Evolutionary conservation across 1,140 invertebrate genomes (phyloP).

Genomic region (Ectropis grisescens): DNA sequence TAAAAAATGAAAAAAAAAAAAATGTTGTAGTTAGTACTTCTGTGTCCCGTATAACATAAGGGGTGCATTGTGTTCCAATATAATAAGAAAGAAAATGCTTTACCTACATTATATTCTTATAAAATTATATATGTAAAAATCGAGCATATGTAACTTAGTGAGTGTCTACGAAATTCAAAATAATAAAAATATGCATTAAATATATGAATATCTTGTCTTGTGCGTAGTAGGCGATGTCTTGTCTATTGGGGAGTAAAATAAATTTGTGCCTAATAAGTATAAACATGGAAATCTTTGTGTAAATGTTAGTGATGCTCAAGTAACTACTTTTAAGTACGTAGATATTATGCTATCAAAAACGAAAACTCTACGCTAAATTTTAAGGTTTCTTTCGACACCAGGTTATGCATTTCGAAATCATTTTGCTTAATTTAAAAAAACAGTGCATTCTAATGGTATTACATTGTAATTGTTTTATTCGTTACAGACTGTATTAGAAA

Average conservation of each 20-base stretch:
- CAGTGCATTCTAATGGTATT: conserved; percentile 4
- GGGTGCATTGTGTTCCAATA: conserved; percentile 59
- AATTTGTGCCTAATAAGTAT: conserved; percentile 64
- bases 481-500: no score
- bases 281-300: conserved; percentile 42
- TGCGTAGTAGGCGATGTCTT: conserved; percentile 51
- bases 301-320: conserved; percentile 65
- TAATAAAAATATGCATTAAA: conserved; percentile 41
- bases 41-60: conserved; percentile 49
- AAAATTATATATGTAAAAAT: conserved; percentile 65
- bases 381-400: conserved; percentile 45
- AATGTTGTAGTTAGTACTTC: conserved; percentile 47
- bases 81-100: conserved; percentile 61
- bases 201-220: conserved; percentile 42
- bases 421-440: conserved; percentile 18
- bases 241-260: conserved; percentile 39
- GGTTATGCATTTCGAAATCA: conserved; percentile 52
- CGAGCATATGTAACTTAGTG: conserved; percentile 51
- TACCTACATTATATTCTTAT: conserved; percentile 69
- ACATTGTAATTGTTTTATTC: no score
- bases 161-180: conserved; percentile 62
- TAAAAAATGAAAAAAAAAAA: conserved; percentile 45
- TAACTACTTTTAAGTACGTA: conserved; percentile 58
- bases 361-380: conserved; percentile 16
- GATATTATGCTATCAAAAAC: conserved; percentile 51